A percentile compares a stretch with the other conserved stretches of the same genome.
Evolutionary conservation across 2,888 invertebrate species (phyloP).

Genomic region (Lysandra coridon): DNA sequence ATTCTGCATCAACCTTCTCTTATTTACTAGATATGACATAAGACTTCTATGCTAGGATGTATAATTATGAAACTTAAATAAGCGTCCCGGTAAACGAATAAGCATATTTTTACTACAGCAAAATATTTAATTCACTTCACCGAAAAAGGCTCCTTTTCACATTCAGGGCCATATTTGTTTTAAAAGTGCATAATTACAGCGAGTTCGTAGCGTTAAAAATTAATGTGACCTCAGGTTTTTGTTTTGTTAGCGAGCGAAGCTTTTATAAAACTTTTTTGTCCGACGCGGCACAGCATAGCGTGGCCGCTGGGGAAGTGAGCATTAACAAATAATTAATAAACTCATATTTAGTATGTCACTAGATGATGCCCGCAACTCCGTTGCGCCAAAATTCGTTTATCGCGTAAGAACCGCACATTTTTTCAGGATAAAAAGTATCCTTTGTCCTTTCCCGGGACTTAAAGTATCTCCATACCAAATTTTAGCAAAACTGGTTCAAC

Average conservation of each 20-base stretch:
- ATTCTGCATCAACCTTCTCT: too few relatives aligned
- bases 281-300: not conserved
- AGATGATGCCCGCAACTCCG: not conserved
- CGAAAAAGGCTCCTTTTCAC: not conserved
- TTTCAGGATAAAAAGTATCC: too few relatives aligned
- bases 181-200: constrained; percentile 13
- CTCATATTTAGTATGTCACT: not conserved
- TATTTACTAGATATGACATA: not conserved
- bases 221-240: constrained; percentile 10
- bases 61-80: not conserved
- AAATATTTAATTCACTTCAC: not conserved
- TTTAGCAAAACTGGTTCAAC: too few relatives aligned
- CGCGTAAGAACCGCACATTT: too few relatives aligned
- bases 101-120: not conserved
- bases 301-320: not conserved
- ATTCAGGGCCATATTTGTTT: constrained; percentile 2
- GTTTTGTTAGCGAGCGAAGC: not conserved
- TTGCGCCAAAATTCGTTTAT: too few relatives aligned
- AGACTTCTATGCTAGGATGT: too few relatives aligned
- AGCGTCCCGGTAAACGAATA: not conserved
- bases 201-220: constrained; percentile 18
- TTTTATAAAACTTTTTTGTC: not conserved
- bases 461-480: too few relatives aligned
- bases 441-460: too few relatives aligned
- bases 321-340: not conserved